These are phyloP conservation scores for Ormia ochracea DNA, from an alignment of 2,888 invertebrate genomes.

Conservation along the genomic window DNA sequence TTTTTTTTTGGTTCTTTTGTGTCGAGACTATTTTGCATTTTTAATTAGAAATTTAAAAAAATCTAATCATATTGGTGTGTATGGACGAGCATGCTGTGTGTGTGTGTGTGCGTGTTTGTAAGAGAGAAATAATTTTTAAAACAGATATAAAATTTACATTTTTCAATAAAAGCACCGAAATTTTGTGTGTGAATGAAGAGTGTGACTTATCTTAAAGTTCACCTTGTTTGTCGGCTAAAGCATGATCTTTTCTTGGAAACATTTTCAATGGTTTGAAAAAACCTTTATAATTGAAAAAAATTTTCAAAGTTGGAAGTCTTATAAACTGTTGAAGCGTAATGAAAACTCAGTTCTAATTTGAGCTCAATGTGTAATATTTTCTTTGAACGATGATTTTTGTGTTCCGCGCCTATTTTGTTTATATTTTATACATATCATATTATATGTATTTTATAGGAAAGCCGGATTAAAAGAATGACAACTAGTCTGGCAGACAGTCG, in stretches of 20 bases:
- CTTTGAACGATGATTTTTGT: conserved; percentile 37
- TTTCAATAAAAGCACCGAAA: conserved; percentile 16
- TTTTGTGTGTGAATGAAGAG: background rate
- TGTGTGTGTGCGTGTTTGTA: too few species aligned
- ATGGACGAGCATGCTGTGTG: too few species aligned
- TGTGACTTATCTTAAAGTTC: background rate
- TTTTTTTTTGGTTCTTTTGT: background rate
- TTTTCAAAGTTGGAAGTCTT: background rate
- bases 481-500: background rate
- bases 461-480: background rate
- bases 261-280: conserved; percentile 3
- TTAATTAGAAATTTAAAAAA: conserved; percentile 40
- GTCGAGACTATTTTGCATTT: conserved; percentile 52
- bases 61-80: too few species aligned
- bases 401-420: conserved; percentile 51
- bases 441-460: background rate
- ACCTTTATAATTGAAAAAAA: background rate
- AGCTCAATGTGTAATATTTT: background rate
- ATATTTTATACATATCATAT: conserved; percentile 34
- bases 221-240: background rate
- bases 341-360: background rate
- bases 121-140: conserved; percentile 43
- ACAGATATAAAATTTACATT: conserved; percentile 37
- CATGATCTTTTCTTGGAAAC: conserved; percentile 25
- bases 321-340: background rate